Base-by-base conservation (phyloP, 2,888 invertebrate genomes). In the Pantelozetes paolii region DNA sequence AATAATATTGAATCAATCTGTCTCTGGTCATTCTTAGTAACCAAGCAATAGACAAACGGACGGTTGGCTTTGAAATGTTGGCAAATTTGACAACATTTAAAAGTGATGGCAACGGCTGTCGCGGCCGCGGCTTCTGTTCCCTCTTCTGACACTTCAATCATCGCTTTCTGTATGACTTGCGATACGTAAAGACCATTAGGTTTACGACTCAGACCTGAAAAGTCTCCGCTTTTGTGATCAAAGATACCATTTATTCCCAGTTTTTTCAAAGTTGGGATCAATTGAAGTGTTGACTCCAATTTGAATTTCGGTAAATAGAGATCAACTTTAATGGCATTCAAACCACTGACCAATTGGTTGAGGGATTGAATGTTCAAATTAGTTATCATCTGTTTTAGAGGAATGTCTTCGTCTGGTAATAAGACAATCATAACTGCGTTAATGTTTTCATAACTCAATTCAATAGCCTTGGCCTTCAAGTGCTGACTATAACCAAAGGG, bases 71-170 rank as follows among this genome's bases (percentile, higher is more conserved):
- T 70, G 40, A 74, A 74, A 9, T 18, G 13, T n/a, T 70, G n/a
- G 6, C 15, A 45, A 11, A 50, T 69, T 2, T 13, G 5, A 3
- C 26, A 1, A 26, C 30, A 57, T 50, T 71, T 9, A 11, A 70
- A 2, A 8, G 9, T n/a, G 26, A 45, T 57, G 36, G 20, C 23
- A n/a, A 71, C 54, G n/a, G 36, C 74, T 20, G 74, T 74, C 15
- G 74, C 74, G 8, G 74, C 74, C 8, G 74, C 74, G 5, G 74
- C 74, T 62, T 74, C 74, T 1, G 74, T 74, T 1, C 74, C 74
- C 62, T 74, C 74, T 71, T 74, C 74, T 40, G 48, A 57, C 18
- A 74, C 71, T 45, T 74, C 74, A 15, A 74, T 74, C 1, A 74
- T 36, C 0, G 59, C 74, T 40, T 74, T 74, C 15, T 74, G 74